Conservation (phyloP, 2,888 invertebrate genomes). For the Eupithecia exiguata region DNA sequence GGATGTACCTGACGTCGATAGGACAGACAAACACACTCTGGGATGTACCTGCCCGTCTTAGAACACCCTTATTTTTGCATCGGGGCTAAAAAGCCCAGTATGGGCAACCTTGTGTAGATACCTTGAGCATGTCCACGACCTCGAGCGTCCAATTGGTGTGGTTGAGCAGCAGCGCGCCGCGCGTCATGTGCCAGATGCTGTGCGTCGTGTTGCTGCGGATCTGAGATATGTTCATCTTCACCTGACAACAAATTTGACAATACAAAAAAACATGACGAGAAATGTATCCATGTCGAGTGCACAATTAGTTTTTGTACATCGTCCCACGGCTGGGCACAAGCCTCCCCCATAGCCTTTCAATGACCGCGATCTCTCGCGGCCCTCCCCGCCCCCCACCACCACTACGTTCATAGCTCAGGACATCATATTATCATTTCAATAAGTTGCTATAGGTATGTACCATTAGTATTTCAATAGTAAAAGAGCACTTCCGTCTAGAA, state of each 20-base stretch:
- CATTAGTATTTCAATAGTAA: no score
- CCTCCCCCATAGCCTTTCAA: no score
- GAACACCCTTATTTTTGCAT: no score
- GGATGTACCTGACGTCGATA: neutral
- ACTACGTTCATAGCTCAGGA: no score
- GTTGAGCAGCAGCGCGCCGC: constrained; percentile 85
- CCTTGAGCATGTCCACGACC: constrained; percentile 85
- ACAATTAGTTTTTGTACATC: neutral
- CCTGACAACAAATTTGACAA: constrained; percentile 74
- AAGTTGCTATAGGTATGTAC: no score
- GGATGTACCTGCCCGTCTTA: neutral
- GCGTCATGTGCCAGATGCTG: constrained; percentile 90
- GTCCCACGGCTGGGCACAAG: no score
- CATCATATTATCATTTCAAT: no score
- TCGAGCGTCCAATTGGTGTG: constrained; percentile 91
- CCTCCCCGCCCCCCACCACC: no score
- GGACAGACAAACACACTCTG: no score
- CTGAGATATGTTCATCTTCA: constrained; percentile 89
- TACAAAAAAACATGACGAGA: neutral
- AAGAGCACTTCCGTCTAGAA: no score
- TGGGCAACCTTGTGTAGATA: constrained; percentile 37
- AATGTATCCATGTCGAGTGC: neutral
- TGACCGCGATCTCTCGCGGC: no score
- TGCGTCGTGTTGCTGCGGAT: constrained; percentile 90
- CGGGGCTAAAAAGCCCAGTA: no score